Evolutionary conservation across 2,888 invertebrate genomes (phyloP), one percentile per base, ranked within the genome.

Genomic region (Temnothorax unifasciatus): DNA sequence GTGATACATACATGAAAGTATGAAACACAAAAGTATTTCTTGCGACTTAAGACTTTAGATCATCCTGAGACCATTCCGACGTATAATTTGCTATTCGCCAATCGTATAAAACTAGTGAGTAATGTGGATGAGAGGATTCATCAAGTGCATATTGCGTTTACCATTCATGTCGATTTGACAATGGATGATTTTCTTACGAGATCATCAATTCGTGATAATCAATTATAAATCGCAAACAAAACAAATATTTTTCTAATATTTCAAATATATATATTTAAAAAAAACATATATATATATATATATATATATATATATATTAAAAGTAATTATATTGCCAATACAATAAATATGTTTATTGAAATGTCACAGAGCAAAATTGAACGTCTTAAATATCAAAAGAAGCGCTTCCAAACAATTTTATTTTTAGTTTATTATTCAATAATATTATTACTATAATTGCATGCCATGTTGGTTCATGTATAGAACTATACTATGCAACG

Each of bases 1-100:
- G 92, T 90, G 87, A 88, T 92, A 90, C 91, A 90, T 88, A 87
- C 86, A 87, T 87, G 21, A 76, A 79, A 89, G 25, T 25, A 25
- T 25, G 25, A 1, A 25, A 25, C 90, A 88, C 86, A 84, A 89
- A 90, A 87, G 89, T 89, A 87, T 87, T 25, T 25, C 25, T 25
- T 25, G 86, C 89, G 87, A 91, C 89, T 90, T 89, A 88, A 90
- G 87, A 90, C 88, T 25, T 21, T 21, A 25, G 25, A 25, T 1
- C 25, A 25, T 25, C 1, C 25, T 25, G 25, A 25, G 25, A 25
- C 25, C 25, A 25, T 25, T 25, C 25, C 90, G 88, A 92, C 82
- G 61, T 87, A 44, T 64, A 64, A 64, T 64, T 41, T 41, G 8
- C 25, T 44, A 6, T 64, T 64, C 3, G 41, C 21, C 38, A 47